A percentile compares a stretch with the other conserved stretches of the same genome.
phyloP scores from a whole-genome alignment of 2,113 vertebrate genomes.

The Cnemophilus loriae region DNA sequence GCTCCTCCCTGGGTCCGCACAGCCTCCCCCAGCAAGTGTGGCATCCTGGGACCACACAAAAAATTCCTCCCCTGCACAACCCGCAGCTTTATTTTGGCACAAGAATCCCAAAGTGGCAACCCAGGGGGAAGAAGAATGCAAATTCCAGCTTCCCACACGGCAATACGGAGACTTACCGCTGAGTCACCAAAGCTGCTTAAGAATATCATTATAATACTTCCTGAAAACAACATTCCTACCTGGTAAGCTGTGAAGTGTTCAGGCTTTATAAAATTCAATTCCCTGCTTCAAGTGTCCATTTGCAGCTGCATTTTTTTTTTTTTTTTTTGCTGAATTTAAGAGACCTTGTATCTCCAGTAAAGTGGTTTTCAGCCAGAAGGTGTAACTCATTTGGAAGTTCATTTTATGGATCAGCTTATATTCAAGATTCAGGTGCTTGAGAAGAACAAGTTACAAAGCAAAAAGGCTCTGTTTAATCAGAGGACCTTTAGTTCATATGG shows the following conservation, averaged over 20 bases:
- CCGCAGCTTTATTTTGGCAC: not conserved
- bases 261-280: not conserved
- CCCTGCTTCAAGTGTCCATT: not conserved
- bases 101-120: conserved; percentile 4
- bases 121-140: conserved; percentile 11
- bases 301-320: not conserved
- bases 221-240: not conserved
- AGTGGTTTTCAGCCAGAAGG: not conserved
- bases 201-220: not conserved
- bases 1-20: not conserved
- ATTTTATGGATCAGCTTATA: not conserved
- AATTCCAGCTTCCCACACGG: not conserved
- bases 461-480: not conserved
- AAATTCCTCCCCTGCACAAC: conserved; percentile 23
- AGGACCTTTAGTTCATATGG: not conserved
- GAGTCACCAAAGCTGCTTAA: conserved; percentile 10
- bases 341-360: not conserved
- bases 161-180: not conserved
- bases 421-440: not conserved
- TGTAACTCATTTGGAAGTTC: not conserved
- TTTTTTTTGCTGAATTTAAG: not conserved
- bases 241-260: not conserved
- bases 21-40: not conserved
- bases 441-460: not conserved
- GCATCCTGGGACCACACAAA: not conserved